Evolutionary conservation across 2,888 invertebrate species (phyloP), one percentile per base, ranked within the genome.

Genomic region (Ferdinandea cuprea): DNA sequence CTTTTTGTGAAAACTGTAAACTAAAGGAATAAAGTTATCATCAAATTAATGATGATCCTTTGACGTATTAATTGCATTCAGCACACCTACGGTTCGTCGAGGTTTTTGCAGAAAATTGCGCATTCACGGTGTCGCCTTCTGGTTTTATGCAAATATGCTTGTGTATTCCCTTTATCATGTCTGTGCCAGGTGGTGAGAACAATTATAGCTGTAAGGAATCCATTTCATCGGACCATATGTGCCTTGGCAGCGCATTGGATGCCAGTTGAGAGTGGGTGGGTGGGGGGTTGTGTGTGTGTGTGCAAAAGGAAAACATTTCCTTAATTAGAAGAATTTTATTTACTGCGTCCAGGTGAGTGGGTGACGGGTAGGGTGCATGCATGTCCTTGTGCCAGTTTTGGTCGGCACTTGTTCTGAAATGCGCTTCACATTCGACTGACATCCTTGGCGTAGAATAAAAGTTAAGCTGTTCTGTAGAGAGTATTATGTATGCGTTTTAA

Each of bases 41-140:
- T 68, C 46, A 61, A 59, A 80, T 68, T 80, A 80, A 80, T 74
- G 74, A 68, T 56, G 74, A 68, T 63, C 74, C 79, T 80, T 80
- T 80, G 79, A 80, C 54, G 59, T 74, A 68, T 66, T 80, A 80
- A 80, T 79, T 74, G 61, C 40, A 61, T 48, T 32, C 48, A 68
- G 48, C 66, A 56, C 32, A 35, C 19, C 37, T 52, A 37, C 50
- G 17, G 59, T 15, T 48, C 32, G 42, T 68, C 17, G 30, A 40
- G 25, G 42, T 54, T 21, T 48, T 58, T 59, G 40, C 25, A 32
- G 28, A 21, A 50, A 42, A 61, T 15, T 30, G 42, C n/a, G 40
- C 19, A 58, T 17, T 44, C 48, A 37, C 28, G 32, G 44, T 25
- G 28, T 54, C 21, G 50, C 46, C 77, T 63, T 11, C 48, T 54